Conservation (phyloP, 1,140 invertebrate species). For the Hylaeus anthracinus region DNA sequence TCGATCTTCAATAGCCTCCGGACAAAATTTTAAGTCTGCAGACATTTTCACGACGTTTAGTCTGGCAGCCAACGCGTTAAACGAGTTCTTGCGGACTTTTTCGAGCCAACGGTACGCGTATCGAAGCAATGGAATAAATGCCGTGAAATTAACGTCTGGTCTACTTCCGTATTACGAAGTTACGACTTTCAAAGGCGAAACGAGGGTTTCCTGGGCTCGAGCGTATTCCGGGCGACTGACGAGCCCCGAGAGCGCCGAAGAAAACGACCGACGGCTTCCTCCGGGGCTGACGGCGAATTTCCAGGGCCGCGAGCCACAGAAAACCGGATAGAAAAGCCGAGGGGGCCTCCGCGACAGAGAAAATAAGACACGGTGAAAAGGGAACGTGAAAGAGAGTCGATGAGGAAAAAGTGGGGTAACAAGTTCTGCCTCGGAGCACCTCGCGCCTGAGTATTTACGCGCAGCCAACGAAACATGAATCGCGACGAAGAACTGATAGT, state of each 20-base stretch:
- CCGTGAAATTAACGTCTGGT: constrained; percentile 38
- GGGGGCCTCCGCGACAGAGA: neutral
- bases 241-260: neutral
- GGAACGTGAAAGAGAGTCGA: neutral
- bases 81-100: too few species aligned
- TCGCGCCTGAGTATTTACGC: constrained; percentile 3
- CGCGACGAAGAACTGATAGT: neutral
- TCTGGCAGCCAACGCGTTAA: too few species aligned
- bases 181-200: constrained; percentile 29
- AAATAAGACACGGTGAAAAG: neutral
- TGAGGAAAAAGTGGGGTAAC: constrained; percentile 13
- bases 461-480: neutral
- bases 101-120: neutral
- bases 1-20: too few species aligned
- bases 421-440: constrained; percentile 25
- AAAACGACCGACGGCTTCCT: constrained; percentile 19
- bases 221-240: constrained; percentile 11
- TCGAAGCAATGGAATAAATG: constrained; percentile 37
- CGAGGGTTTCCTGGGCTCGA: neutral
- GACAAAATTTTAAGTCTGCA: too few species aligned
- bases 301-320: neutral
- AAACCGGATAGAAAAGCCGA: neutral
- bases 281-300: neutral
- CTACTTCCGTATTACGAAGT: constrained; percentile 14
- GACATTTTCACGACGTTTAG: too few species aligned